Percentiles rank a stretch among this genome's conserved stretches.
These are phyloP conservation scores for Mallotus villosus DNA, from an alignment of 2,797 vertebrate species.

Conservation along the genomic window DNA sequence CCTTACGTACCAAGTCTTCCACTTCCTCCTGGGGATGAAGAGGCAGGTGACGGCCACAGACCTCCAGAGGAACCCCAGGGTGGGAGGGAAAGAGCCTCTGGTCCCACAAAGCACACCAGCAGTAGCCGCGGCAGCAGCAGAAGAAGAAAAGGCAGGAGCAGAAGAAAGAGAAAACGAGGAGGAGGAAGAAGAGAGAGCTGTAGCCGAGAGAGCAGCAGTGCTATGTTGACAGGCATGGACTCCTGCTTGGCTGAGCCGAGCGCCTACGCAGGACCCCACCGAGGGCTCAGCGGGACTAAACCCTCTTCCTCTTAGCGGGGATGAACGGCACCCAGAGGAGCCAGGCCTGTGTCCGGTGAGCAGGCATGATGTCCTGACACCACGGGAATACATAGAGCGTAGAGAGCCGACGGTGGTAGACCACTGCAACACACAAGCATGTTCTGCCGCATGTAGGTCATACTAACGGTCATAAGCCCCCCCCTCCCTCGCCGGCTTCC, in stretches of 20 bases:
- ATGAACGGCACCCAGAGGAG: constrained; percentile 34
- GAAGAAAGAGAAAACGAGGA: no score
- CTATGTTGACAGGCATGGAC: constrained; percentile 16
- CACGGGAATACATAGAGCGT: constrained; percentile 28
- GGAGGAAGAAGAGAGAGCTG: no score
- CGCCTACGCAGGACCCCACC: constrained; percentile 34
- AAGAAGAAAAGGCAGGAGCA: not conserved
- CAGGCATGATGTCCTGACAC: constrained; percentile 34
- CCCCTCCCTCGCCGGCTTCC: constrained; percentile 9
- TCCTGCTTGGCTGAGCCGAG: constrained; percentile 21
- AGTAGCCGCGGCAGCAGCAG: constrained; percentile 8
- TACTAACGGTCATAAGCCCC: not conserved
- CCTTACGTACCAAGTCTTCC: constrained; percentile 59
- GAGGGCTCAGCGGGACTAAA: constrained; percentile 61
- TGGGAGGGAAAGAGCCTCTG: constrained; percentile 34
- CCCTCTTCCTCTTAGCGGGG: constrained; percentile 58
- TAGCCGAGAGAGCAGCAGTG: constrained; percentile 6
- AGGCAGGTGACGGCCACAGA: constrained; percentile 36
- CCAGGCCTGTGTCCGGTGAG: constrained; percentile 26
- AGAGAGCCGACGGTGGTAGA: not conserved
- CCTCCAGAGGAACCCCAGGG: constrained; percentile 57
- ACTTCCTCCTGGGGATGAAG: constrained; percentile 53
- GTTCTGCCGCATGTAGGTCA: constrained; percentile 29
- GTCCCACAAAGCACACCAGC: not conserved
- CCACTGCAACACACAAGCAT: not conserved